Conservation (phyloP, 2,888 invertebrate species). For the Gryllus longicercus region DNA sequence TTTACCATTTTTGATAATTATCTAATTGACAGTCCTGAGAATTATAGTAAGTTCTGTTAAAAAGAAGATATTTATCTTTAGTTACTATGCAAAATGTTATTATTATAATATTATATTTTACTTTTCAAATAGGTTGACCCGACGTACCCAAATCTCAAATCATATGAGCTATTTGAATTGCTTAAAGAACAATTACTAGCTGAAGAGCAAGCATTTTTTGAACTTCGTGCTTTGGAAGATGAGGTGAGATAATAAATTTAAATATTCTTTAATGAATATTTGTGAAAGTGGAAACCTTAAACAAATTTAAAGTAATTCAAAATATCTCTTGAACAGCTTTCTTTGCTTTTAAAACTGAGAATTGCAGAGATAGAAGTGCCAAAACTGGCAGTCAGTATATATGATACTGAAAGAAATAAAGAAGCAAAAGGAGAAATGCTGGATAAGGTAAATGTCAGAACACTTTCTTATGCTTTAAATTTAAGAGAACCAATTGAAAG, state of each 20-base stretch:
- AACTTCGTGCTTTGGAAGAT: constrained; percentile 53
- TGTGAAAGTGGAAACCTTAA: neutral
- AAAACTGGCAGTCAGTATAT: constrained; percentile 52
- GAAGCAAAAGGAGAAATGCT: constrained; percentile 53
- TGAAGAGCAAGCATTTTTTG: constrained; percentile 58
- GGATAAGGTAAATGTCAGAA: constrained; percentile 48
- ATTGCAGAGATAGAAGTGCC: constrained; percentile 51
- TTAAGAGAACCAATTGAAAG: too few relatives aligned
- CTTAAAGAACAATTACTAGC: constrained; percentile 60
- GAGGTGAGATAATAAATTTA: constrained; percentile 41
- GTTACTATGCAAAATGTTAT: neutral
- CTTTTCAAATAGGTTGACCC: constrained; percentile 57
- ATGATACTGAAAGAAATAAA: constrained; percentile 55
- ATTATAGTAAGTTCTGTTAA: neutral
- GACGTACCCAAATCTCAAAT: constrained; percentile 55
- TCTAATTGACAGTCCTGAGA: neutral
- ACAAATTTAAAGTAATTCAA: neutral
- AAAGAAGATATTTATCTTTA: neutral
- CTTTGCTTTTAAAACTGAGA: constrained; percentile 48
- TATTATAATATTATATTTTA: constrained; percentile 21
- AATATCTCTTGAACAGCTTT: neutral
- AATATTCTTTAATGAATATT: neutral
- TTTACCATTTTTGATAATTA: neutral
- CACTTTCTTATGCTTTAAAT: too few relatives aligned
- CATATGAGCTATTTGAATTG: constrained; percentile 61